Evolutionary conservation across 2,113 vertebrate species (phyloP), one percentile per base, ranked within the genome.

Genomic region (Hymenochirus boettgeri): DNA sequence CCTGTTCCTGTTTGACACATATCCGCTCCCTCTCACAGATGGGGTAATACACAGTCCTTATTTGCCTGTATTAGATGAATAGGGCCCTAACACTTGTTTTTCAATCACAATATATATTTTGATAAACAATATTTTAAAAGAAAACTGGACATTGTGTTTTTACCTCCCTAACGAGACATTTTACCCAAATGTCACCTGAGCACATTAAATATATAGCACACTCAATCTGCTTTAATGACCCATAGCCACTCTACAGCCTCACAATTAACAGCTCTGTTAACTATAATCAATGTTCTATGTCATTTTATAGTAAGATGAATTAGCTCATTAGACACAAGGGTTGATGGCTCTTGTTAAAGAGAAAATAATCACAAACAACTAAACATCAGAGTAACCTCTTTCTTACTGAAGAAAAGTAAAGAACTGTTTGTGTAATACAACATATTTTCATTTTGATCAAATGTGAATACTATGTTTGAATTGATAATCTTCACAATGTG

Each of bases 201-300:
- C 19, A 24, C 22, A 51, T 7, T 10, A 51, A 21, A 8, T 24
- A 51, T 24, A 61, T 33, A 52, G 22, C 27, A 22, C 22, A 23
- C 13, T 57, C 13, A 57, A 27, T 31, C 19, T 57, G 42, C 29
- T 35, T 56, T 57, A 65, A 65, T 65, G 62, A 57, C 62, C 62
- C n/a, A 19, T 8, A 46, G 39, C 26, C 42, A 33, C 39, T 48
- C 8, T n/a, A 13, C 48, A 57, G 42, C 52, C 39, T 35, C 29
- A 48, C 53, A 65, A 65, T 65, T 65, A 65, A 65, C 62, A 57
- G 17, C 39, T 47, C 26, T 42, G 57, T 65, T 56, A 65, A 48
- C 25, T 57, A 39, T 57, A 65, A 57, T 65, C 62, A 48, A 65
- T 65, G 39, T 56, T 35, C 10, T 46, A 31, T 65, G 62, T 57